Conservation (phyloP, 1,140 invertebrate species). For the Trinorchestia longiramus region DNA sequence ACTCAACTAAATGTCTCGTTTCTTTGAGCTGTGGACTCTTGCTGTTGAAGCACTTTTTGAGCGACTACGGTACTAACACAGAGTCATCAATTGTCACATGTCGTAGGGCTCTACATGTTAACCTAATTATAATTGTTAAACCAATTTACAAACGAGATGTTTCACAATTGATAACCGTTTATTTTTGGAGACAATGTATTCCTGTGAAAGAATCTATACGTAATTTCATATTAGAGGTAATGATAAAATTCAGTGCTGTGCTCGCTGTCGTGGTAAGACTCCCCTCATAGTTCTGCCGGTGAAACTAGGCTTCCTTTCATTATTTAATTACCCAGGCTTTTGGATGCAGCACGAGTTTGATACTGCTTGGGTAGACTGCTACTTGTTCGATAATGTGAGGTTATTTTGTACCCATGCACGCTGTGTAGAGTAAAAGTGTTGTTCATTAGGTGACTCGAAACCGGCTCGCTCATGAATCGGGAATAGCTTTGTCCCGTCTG, state of each 20-base stretch:
- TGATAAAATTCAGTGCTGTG: background rate
- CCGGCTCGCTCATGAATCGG: too few relatives aligned
- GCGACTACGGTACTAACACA: background rate
- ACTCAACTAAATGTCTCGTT: background rate
- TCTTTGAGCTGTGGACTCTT: background rate
- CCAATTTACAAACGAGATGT: background rate
- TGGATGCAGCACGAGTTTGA: background rate
- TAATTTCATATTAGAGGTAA: background rate
- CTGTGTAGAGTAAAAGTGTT: too few relatives aligned
- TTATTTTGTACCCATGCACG: too few relatives aligned
- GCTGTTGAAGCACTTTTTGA: background rate
- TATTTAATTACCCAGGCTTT: background rate
- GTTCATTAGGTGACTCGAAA: too few relatives aligned
- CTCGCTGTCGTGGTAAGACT: background rate
- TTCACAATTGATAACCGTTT: background rate
- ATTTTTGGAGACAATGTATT: background rate
- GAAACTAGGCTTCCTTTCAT: background rate
- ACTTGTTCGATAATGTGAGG: background rate
- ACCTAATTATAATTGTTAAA: background rate
- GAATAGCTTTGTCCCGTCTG: too few relatives aligned
- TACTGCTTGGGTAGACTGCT: background rate
- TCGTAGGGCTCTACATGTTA: background rate
- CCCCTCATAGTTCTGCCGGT: background rate
- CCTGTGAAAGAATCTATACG: background rate
- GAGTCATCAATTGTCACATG: background rate